A percentile compares a stretch with the other conserved stretches of the same genome.
Conservation (phyloP, 2,113 vertebrate species). For the Sinocyclocheilus anshuiensis region DNA sequence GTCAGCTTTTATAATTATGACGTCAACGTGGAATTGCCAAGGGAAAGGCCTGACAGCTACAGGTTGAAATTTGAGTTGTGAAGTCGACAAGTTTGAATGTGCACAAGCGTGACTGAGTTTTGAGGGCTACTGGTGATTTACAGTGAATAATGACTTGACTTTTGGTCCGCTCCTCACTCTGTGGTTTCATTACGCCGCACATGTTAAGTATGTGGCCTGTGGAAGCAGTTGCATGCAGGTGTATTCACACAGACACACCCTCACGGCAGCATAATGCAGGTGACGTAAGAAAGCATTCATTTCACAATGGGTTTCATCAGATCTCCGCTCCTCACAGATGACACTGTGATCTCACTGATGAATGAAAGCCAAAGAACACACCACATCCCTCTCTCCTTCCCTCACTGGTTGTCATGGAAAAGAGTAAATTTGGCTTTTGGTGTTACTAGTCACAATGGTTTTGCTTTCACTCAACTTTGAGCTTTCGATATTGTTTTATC, state of each 20-base stretch:
- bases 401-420: constrained; percentile 5
- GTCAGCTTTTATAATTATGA: not conserved
- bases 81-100: not conserved
- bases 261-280: not conserved
- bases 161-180: not conserved
- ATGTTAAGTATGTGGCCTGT: constrained; percentile 5
- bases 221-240: not conserved
- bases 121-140: not conserved
- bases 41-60: not conserved
- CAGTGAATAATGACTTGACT: not conserved
- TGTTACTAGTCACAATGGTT: not conserved
- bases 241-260: constrained; percentile 32
- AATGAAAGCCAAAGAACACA: constrained; percentile 3
- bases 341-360: constrained; percentile 22
- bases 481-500: not conserved
- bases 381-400: not conserved
- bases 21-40: not conserved
- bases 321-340: not conserved
- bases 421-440: not conserved
- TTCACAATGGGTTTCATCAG: constrained; percentile 8
- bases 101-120: not conserved
- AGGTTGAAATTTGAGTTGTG: not conserved
- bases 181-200: not conserved
- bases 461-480: not conserved
- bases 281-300: not conserved